Percentiles rank a stretch among this genome's conserved stretches.
phyloP scores from a whole-genome alignment of 2,797 vertebrate species.

The Spatula versicolor region DNA sequence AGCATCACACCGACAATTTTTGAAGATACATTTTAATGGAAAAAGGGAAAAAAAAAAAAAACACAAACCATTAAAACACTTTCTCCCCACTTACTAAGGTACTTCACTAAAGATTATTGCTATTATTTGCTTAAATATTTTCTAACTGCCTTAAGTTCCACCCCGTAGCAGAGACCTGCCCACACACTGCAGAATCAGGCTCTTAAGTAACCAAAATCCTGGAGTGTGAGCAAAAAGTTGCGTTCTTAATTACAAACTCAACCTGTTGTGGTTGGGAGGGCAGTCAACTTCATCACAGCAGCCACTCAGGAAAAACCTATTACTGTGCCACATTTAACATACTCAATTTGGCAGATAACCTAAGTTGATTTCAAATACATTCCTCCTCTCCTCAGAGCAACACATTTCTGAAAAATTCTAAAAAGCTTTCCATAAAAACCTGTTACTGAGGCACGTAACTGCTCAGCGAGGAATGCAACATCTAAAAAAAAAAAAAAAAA shows the following conservation, averaged over 20 bases:
- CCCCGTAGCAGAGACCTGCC: background rate
- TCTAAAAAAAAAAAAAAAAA: background rate
- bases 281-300: background rate
- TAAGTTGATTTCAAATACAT: background rate
- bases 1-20: background rate
- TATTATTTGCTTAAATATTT: background rate
- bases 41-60: background rate
- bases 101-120: background rate
- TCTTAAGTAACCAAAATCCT: conserved; percentile 35
- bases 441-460: background rate
- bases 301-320: background rate
- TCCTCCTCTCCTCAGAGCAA: background rate
- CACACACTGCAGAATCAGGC: conserved; percentile 8
- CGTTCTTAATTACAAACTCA: background rate
- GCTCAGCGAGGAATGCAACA: background rate
- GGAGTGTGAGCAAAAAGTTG: no score
- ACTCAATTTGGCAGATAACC: background rate
- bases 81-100: background rate
- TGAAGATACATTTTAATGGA: background rate
- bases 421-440: background rate
- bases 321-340: background rate
- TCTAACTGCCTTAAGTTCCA: background rate
- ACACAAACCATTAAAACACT: background rate
- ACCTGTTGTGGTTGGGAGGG: background rate
- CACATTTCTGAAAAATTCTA: background rate